Percentiles rank a stretch among this genome's conserved stretches.
Evolutionary conservation across 35 echinoderm and acorn worm species (phyloP).

Genomic region (Chiridota heheva): DNA sequence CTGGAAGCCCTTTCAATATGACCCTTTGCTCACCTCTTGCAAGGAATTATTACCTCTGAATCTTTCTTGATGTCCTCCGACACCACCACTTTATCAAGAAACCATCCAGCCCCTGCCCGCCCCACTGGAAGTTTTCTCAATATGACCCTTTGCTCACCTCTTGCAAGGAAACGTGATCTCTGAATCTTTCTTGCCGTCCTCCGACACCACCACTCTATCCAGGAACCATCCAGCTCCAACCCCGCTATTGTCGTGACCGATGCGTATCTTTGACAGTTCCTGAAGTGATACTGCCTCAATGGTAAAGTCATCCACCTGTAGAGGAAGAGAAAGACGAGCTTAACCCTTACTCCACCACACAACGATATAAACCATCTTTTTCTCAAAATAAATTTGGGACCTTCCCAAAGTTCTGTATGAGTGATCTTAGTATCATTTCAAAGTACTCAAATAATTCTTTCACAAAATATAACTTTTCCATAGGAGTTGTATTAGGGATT

Average conservation of each 20-base stretch:
- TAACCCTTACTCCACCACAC: no score
- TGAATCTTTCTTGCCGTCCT: conserved; percentile 65
- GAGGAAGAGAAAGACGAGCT: conserved; percentile 6
- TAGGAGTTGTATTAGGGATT: no score
- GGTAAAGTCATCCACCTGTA: conserved; percentile 85
- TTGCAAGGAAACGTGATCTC: conserved; percentile 84
- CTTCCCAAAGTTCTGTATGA: no score
- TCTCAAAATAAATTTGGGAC: no score
- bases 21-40: conserved; percentile 57
- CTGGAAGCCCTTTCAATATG: no score
- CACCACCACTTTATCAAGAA: conserved; percentile 67
- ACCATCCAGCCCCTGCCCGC: conserved; percentile 81
- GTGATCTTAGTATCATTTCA: no score
- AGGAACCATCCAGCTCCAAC: conserved; percentile 90
- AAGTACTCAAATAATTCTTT: no score
- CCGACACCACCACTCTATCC: conserved; percentile 73
- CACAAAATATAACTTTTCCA: no score
- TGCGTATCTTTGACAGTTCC: conserved; percentile 63
- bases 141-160: conserved; percentile 53
- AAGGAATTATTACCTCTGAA: conserved; percentile 71
- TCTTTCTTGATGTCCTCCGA: conserved; percentile 52
- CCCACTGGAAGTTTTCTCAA: no score
- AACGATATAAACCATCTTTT: neutral
- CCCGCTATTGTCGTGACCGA: conserved; percentile 83
- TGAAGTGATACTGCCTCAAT: conserved; percentile 81